Conservation (phyloP, 2,797 vertebrate genomes). For the Cryptoblepharus egeriae region DNA sequence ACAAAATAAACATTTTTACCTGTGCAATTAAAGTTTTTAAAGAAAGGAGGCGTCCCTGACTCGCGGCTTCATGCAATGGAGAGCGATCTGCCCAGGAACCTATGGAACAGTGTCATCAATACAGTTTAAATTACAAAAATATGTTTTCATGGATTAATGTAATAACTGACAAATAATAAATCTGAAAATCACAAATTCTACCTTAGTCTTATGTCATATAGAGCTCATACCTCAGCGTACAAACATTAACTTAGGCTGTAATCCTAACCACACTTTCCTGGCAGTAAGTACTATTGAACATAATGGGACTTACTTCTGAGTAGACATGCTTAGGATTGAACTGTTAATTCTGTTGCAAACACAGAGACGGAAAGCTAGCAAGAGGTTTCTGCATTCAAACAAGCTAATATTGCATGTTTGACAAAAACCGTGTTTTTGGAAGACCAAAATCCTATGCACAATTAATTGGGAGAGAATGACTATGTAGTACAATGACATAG, state of each 20-base stretch:
- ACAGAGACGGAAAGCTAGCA: slow-evolving; percentile 6
- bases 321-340: too few relatives aligned
- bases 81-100: slow-evolving; percentile 96
- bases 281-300: too few relatives aligned
- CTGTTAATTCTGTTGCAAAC: background rate
- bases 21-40: slow-evolving; percentile 92
- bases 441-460: too few relatives aligned
- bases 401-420: too few relatives aligned
- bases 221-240: background rate
- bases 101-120: slow-evolving; percentile 66
- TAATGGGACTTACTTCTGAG: too few relatives aligned
- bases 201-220: background rate
- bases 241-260: background rate
- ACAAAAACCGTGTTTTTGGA: too few relatives aligned
- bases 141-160: slow-evolving; percentile 41
- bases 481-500: too few relatives aligned
- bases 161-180: slow-evolving; percentile 11
- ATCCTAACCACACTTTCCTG: too few relatives aligned
- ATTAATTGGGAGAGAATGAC: background rate
- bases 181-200: background rate
- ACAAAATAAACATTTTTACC: slow-evolving; percentile 78
- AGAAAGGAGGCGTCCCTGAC: slow-evolving; percentile 91
- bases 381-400: background rate
- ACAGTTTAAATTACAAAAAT: slow-evolving; percentile 41
- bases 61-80: slow-evolving; percentile 92